Percentiles rank a stretch among this genome's conserved stretches.
Conservation (phyloP, 2,888 invertebrate genomes). For the Microplitis manilae region DNA sequence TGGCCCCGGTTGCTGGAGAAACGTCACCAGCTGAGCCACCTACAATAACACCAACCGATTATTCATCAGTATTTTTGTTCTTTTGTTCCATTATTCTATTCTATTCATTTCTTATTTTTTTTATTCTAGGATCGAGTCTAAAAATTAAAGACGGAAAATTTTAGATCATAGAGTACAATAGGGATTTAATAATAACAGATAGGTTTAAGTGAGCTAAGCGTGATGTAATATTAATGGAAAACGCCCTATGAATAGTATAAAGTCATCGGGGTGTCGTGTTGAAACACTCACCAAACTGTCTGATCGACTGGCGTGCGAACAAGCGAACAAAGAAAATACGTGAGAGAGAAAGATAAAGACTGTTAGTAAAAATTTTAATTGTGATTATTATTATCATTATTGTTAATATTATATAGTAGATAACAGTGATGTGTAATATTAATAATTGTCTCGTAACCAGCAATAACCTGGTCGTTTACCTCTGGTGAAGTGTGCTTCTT, state of each 20-base stretch:
- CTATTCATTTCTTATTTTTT: background rate
- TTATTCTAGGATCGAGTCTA: background rate
- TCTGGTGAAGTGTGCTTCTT: constrained; percentile 69
- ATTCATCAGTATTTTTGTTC: background rate
- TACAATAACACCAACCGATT: constrained; percentile 58
- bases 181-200: background rate
- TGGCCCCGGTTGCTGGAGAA: constrained; percentile 77
- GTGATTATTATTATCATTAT: constrained; percentile 13
- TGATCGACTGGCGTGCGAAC: constrained; percentile 66
- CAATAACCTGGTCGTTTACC: constrained; percentile 54
- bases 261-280: constrained; percentile 31
- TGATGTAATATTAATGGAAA: constrained; percentile 33
- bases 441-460: constrained; percentile 12
- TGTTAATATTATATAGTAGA: background rate
- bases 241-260: constrained; percentile 39
- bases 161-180: constrained; percentile 12
- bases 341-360: constrained; percentile 7
- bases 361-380: background rate
- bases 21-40: constrained; percentile 84
- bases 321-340: constrained; percentile 38
- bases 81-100: background rate
- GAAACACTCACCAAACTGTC: constrained; percentile 64
- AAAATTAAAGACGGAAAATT: constrained; percentile 31
- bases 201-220: constrained; percentile 3
- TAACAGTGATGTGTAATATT: constrained; percentile 27